Conservation (phyloP, 2,888 invertebrate genomes). For the Chymomyza amoena region DNA sequence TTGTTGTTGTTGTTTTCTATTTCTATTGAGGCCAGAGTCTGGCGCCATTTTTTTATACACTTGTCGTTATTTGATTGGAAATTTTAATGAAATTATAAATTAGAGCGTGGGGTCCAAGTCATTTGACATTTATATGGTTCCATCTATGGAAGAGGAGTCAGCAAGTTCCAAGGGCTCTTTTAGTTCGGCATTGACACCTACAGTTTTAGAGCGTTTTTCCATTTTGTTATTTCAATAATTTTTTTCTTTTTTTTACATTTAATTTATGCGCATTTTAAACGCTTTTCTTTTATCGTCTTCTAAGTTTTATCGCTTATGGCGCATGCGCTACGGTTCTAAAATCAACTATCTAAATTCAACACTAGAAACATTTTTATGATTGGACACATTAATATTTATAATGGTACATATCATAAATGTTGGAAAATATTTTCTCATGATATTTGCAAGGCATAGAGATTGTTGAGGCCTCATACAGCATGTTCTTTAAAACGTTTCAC, state of each 20-base stretch:
- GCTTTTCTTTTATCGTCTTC: constrained; percentile 6
- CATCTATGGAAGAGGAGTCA: not conserved
- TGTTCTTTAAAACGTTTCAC: not conserved
- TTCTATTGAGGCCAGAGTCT: not conserved
- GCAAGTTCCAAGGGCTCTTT: not conserved
- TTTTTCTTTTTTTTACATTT: constrained; percentile 33
- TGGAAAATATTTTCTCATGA: not conserved
- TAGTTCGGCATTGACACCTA: constrained; percentile 44
- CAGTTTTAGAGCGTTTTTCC: constrained; percentile 39
- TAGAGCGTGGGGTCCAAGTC: constrained; percentile 14
- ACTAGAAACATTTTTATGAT: constrained; percentile 46
- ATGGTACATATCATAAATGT: not conserved
- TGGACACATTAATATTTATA: constrained; percentile 15
- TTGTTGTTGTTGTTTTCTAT: not conserved
- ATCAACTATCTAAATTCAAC: constrained; percentile 25
- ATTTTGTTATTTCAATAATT: not conserved
- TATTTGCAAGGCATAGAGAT: not conserved
- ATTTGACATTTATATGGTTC: constrained; percentile 47
- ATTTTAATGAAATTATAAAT: constrained; percentile 62
- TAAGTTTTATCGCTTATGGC: constrained; percentile 32
- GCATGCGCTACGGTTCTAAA: constrained; percentile 55
- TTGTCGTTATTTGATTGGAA: constrained; percentile 8
- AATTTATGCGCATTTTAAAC: constrained; percentile 58
- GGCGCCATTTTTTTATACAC: constrained; percentile 51
- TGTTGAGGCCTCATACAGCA: not conserved